Percentiles rank a stretch among this genome's conserved stretches.
These are phyloP conservation scores for Seira sanloemensis DNA, from an alignment of 2,888 invertebrate genomes.

Conservation along the genomic window DNA sequence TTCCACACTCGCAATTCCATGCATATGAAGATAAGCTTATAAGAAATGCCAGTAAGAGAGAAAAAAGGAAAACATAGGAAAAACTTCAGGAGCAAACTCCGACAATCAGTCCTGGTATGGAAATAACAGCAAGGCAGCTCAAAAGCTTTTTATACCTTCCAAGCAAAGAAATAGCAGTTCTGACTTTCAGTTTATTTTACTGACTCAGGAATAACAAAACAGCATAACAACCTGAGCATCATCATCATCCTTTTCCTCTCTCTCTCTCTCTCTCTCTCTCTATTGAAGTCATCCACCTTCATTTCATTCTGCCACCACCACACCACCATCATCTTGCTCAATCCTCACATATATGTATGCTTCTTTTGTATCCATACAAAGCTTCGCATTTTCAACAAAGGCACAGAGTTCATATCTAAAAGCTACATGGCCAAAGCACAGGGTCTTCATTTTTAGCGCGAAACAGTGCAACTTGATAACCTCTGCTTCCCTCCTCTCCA, in stretches of 20 bases:
- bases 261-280: too few relatives aligned
- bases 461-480: conserved; percentile 58
- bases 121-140: background rate
- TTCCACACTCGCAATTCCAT: background rate
- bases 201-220: background rate
- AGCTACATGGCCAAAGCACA: background rate
- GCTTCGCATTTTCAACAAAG: background rate
- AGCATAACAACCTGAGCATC: conserved; percentile 24
- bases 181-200: background rate
- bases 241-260: conserved; percentile 18
- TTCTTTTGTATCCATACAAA: background rate
- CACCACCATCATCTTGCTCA: background rate
- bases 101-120: background rate
- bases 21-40: background rate
- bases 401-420: background rate
- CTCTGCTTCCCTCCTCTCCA: conserved; percentile 19
- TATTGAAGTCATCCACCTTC: background rate
- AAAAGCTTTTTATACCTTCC: background rate
- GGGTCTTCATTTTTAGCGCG: conserved; percentile 33
- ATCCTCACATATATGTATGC: background rate
- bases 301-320: background rate
- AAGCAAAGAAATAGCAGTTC: background rate
- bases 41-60: too few relatives aligned
- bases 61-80: background rate
- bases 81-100: background rate